Conservation (phyloP, 2,888 invertebrate genomes). For the Spialia ferax region DNA sequence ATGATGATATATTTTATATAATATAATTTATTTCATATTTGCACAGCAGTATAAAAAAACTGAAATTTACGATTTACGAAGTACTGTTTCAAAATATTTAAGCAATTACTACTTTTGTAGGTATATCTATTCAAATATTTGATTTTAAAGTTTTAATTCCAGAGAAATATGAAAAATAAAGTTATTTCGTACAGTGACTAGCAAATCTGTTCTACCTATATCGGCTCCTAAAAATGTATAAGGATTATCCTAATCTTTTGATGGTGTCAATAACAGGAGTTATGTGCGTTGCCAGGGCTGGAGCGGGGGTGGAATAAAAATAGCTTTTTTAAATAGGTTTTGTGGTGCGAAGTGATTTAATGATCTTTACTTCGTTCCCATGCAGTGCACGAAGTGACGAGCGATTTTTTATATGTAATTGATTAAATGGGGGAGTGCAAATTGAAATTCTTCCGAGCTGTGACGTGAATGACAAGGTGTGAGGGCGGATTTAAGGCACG, state of each 20-base stretch:
- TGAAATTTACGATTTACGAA: too few relatives aligned
- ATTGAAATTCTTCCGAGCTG: slow-evolving; percentile 78
- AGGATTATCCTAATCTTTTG: slow-evolving; percentile 7
- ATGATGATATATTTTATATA: too few relatives aligned
- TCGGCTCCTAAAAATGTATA: not conserved
- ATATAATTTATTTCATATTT: too few relatives aligned
- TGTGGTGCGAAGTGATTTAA: slow-evolving; percentile 81
- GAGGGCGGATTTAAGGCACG: not conserved
- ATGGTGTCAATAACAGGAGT: slow-evolving; percentile 52
- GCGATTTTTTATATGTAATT: slow-evolving; percentile 80
- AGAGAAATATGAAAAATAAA: too few relatives aligned
- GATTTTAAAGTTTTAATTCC: too few relatives aligned
- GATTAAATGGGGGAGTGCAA: slow-evolving; percentile 70
- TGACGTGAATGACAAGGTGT: slow-evolving; percentile 62
- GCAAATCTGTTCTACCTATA: too few relatives aligned
- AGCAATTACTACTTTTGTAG: too few relatives aligned
- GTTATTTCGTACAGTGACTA: too few relatives aligned
- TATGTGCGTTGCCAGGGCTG: slow-evolving; percentile 57
- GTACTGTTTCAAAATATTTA: too few relatives aligned
- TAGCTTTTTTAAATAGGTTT: slow-evolving; percentile 81
- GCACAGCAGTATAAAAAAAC: too few relatives aligned
- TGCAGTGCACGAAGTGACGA: slow-evolving; percentile 74
- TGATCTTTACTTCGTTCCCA: slow-evolving; percentile 71
- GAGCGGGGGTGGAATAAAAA: slow-evolving; percentile 67
- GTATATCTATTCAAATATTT: too few relatives aligned